phyloP scores from a whole-genome alignment of 2,888 invertebrate species.

The Eupithecia dodoneata region DNA sequence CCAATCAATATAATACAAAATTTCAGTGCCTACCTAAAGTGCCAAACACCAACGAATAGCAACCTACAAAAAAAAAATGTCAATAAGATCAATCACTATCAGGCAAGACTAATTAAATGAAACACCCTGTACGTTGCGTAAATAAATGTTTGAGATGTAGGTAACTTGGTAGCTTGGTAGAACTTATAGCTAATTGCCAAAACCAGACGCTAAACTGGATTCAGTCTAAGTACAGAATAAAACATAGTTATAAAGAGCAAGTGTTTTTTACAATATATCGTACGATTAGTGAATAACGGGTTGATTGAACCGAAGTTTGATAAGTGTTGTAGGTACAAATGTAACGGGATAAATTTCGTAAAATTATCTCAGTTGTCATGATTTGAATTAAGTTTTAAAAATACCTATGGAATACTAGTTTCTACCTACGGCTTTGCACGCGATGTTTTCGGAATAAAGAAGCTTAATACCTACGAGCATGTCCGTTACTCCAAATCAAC shows the following conservation, averaged over 20 bases:
- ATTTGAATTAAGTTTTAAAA: background rate
- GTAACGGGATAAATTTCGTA: background rate
- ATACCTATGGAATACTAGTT: background rate
- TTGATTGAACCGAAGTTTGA: slow-evolving; percentile 19
- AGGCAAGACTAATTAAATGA: background rate
- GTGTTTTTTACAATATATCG: slow-evolving; percentile 10
- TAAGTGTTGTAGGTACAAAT: slow-evolving; percentile 8
- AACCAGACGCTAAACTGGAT: slow-evolving; percentile 68
- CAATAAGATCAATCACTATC: background rate
- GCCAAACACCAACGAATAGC: too few relatives aligned
- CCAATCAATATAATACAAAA: background rate
- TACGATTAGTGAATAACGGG: slow-evolving; percentile 17
- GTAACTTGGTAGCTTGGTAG: slow-evolving; percentile 20
- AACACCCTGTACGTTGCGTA: slow-evolving; percentile 22
- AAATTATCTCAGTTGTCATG: background rate
- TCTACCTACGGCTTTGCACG: too few relatives aligned
- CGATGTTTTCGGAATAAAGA: too few relatives aligned
- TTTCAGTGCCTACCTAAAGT: background rate
- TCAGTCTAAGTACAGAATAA: slow-evolving; percentile 35
- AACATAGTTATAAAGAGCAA: slow-evolving; percentile 21
- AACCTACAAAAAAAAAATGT: background rate
- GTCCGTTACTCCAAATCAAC: too few relatives aligned
- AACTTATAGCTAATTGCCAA: slow-evolving; percentile 62
- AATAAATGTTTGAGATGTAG: slow-evolving; percentile 24
- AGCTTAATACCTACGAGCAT: too few relatives aligned